phyloP scores from a whole-genome alignment of 64 coral and sea anemone species.

The Astreopora myriophthalma region DNA sequence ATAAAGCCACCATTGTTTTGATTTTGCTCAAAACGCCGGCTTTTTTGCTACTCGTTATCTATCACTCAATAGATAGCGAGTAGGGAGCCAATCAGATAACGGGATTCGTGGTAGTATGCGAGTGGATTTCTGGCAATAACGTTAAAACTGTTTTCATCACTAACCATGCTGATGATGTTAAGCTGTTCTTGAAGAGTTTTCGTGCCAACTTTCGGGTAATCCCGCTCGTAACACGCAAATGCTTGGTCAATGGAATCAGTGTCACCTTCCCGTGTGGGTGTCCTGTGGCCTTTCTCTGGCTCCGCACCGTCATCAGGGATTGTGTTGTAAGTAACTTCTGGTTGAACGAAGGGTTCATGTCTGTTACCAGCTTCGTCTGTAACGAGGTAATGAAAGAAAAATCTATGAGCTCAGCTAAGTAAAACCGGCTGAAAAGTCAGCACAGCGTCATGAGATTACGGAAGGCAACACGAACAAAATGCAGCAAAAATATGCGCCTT shows the following conservation, averaged over 20 bases:
- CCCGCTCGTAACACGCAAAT: slow-evolving; percentile 64
- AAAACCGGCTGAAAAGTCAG: background rate
- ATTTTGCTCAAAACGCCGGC: too few species aligned
- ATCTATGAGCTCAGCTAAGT: background rate
- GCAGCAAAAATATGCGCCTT: too few species aligned
- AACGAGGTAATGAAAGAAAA: background rate
- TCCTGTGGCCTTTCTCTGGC: background rate
- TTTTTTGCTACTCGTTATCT: too few species aligned
- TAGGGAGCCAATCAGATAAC: too few species aligned
- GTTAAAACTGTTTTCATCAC: background rate
- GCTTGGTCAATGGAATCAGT: slow-evolving; percentile 82
- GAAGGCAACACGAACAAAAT: too few species aligned
- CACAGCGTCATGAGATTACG: too few species aligned
- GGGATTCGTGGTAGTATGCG: too few species aligned
- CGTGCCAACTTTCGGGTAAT: background rate
- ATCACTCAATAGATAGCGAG: too few species aligned
- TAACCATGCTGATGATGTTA: slow-evolving; percentile 61
- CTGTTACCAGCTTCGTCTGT: background rate
- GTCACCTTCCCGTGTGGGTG: slow-evolving; percentile 23
- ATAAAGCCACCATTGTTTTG: too few species aligned
- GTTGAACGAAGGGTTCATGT: background rate
- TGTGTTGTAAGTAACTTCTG: slow-evolving; percentile 4
- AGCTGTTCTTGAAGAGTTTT: slow-evolving; percentile 62
- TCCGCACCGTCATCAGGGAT: background rate
- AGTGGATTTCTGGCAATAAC: too few species aligned